A percentile compares a stretch with the other conserved stretches of the same genome.
phyloP scores from a whole-genome alignment of 2,797 vertebrate genomes.

The Pangasius larnaudii region DNA sequence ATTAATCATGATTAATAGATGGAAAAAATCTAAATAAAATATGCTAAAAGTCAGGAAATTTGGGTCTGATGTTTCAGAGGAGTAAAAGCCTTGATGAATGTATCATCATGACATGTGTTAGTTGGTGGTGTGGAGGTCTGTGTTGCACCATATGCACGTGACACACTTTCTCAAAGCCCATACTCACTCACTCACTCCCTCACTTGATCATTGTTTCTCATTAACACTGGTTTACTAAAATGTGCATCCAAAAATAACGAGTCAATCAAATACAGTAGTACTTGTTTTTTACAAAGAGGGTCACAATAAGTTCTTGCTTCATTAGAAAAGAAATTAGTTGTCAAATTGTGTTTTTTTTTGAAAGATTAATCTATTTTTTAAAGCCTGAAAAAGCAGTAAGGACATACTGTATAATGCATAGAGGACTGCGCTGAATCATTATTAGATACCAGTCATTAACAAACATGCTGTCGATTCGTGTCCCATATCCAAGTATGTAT shows the following conservation, averaged over 20 bases:
- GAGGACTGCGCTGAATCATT: too few relatives aligned
- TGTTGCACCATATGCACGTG: slow-evolving; percentile 7
- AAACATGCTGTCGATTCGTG: neutral
- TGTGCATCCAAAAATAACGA: neutral
- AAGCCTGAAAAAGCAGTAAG: neutral
- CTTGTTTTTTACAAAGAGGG: neutral
- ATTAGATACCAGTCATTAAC: neutral
- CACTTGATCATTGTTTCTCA: neutral
- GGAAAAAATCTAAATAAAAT: neutral
- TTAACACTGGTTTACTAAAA: neutral
- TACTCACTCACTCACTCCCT: neutral
- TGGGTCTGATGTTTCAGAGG: neutral
- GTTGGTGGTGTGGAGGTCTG: slow-evolving; percentile 17
- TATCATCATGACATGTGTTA: slow-evolving; percentile 7
- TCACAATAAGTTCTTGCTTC: neutral
- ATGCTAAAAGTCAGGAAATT: neutral
- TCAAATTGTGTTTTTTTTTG: neutral
- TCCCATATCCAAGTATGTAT: neutral
- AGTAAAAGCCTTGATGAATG: neutral
- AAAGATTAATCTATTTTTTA: too few relatives aligned
- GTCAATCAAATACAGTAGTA: neutral
- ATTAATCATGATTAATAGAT: neutral
- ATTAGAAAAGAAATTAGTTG: neutral
- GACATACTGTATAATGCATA: too few relatives aligned
- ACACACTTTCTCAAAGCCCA: slow-evolving; percentile 13